Evolutionary conservation across 64 coral and sea anemone species (phyloP), one percentile per base, ranked within the genome.

Genomic region (Montipora cactus): DNA sequence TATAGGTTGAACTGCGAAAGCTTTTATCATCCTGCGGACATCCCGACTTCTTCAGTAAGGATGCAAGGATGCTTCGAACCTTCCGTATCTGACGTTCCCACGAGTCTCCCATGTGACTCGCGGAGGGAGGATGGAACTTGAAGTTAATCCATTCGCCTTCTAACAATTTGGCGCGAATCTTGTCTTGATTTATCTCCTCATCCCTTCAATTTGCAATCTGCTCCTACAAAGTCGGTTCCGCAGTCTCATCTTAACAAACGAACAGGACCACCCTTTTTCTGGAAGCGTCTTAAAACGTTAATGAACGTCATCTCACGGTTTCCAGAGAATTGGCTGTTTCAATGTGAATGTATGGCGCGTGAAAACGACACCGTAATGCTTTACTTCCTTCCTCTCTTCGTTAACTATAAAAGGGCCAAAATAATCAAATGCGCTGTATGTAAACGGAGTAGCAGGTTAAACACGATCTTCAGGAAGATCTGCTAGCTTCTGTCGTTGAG

Each of bases 381-480:
- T 37, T 37, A 37, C 37, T 37, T 37, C 37, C 37, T 37, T 37
- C 37, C 37, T 37, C 37, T 37, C 37, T 37, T 2, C 37, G 37
- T 37, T 37, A 37, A 37, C 37, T 37, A 37, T 37, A 37, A 81
- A 92, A 4, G 74, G 91, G 5, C 81, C 90, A 84, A 84, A 92
- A 28, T 85, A 92, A 28, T 92, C 90, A 4, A 92, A 69, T 49
- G 79, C 90, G 14, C 79, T 37, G 51, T 82, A 92, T 14, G 69
- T 84, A 52, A 92, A 83, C 9, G 90, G 78, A 45, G 90, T n/a
- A 8, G 90, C 79, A 53, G 90, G 71, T 22, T 92, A 80, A 23
- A 76, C 47, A 19, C 69, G 64, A 44, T 74, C 79, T 53, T 61
- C 15, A 37, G 91, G 91, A 15, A 92, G 53, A 47, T 92, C 91